Conservation (phyloP, 2,888 invertebrate genomes). For the Dryococelus australis region DNA sequence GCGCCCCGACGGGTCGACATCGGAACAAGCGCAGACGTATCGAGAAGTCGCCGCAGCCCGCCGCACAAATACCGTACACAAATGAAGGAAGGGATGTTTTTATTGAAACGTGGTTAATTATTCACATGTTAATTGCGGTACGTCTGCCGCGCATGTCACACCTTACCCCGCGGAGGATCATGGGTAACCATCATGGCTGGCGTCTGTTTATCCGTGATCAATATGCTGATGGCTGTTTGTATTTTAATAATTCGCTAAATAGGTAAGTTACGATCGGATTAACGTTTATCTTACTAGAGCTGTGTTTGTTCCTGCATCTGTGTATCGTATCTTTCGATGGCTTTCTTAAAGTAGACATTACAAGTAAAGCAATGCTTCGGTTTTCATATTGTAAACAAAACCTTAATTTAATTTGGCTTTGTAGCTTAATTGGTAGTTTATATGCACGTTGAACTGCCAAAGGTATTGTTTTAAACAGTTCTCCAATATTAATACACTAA, state of each 20-base stretch:
- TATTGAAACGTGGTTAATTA: constrained; percentile 45
- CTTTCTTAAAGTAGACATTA: too few species aligned
- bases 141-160: constrained; percentile 41
- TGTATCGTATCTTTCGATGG: not conserved
- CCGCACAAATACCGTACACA: constrained; percentile 39
- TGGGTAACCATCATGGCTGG: constrained; percentile 43
- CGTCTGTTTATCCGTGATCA: constrained; percentile 35
- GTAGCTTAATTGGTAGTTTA: too few species aligned
- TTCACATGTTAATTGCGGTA: constrained; percentile 44
- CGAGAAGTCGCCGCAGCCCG: constrained; percentile 26
- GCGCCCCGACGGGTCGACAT: not conserved
- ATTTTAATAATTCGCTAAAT: not conserved
- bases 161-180: constrained; percentile 39
- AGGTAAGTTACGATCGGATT: not conserved
- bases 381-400: not conserved
- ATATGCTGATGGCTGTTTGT: constrained; percentile 32
- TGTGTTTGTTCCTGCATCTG: not conserved
- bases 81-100: constrained; percentile 44
- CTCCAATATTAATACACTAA: too few species aligned
- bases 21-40: constrained; percentile 22
- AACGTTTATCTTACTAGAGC: not conserved
- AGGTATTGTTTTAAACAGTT: too few species aligned
- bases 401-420: not conserved
- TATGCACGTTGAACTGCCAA: too few species aligned
- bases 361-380: not conserved